These are phyloP conservation scores for Microctonus aethiopoides DNA, from an alignment of 2,888 invertebrate genomes.

Conservation along the genomic window DNA sequence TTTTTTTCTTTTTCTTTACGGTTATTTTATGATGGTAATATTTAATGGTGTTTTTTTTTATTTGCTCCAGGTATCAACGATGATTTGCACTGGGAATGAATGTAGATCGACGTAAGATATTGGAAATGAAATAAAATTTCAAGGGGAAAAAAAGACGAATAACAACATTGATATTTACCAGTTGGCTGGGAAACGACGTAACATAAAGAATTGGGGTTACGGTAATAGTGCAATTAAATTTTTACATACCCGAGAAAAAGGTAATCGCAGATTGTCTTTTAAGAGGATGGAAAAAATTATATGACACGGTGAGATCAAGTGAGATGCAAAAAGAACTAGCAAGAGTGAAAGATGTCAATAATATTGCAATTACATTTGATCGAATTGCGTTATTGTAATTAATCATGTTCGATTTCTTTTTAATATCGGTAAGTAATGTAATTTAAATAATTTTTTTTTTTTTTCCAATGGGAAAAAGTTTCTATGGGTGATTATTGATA, in stretches of 20 bases:
- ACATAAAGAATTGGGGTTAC: slow-evolving; percentile 24
- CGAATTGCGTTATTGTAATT: not conserved
- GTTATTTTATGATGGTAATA: not conserved
- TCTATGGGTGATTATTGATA: not conserved
- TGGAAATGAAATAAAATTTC: not conserved
- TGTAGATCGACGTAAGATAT: slow-evolving; percentile 27
- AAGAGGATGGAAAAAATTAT: not conserved
- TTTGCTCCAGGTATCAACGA: slow-evolving; percentile 43
- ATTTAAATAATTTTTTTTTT: not conserved
- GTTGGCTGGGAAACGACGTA: not conserved
- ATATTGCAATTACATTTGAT: not conserved
- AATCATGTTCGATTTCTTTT: slow-evolving; percentile 22
- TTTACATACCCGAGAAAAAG: slow-evolving; percentile 9
- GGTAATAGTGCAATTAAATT: slow-evolving; percentile 31
- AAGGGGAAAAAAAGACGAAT: not conserved
- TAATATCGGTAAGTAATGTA: not conserved
- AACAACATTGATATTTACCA: not conserved
- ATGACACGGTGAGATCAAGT: not conserved
- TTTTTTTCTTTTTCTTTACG: not conserved
- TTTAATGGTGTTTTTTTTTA: not conserved
- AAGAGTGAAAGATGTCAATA: no score
- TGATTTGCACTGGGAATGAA: slow-evolving; percentile 45
- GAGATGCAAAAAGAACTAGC: not conserved
- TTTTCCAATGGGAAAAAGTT: not conserved
- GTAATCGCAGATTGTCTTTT: not conserved